Evolutionary conservation across 2,888 invertebrate genomes (phyloP), one percentile per base, ranked within the genome.

Genomic region (Cistogaster globosa): DNA sequence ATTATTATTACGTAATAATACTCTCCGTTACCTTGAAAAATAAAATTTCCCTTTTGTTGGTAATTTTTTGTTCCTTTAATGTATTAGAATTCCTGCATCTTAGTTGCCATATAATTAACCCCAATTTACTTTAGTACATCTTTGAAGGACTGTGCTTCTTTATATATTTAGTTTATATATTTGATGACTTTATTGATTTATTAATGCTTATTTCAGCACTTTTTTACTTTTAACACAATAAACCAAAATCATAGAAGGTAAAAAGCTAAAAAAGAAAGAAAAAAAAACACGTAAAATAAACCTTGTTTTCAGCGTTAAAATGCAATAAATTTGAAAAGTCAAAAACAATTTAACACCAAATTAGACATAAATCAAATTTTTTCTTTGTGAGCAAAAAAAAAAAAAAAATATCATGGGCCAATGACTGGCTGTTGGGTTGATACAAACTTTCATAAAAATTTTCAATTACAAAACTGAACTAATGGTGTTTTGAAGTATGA

Each of bases 331-430:
- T 71, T 26, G 76, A 55, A 58, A 60, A 80, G 58, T 32, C 36
- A 63, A 79, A 65, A 71, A 71, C 51, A 75, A 71, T 84, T 84
- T 76, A 75, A 71, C 65, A 80, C 63, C 42, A 84, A 84, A 79
- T 80, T 79, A 76, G 75, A 69, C 69, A 75, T 75, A 75, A 75
- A 84, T 75, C 75, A 11, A 57, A 63, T 26, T 68, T 74, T 62
- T 11, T 2, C 26, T 26, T 26, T 26, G 26, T n/a, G n/a, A n/a
- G n/a, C n/a, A 26, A 2, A 26, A 26, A 26, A 26, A 26, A 26
- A 26, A 26, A 4, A 26, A 26, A 26, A 26, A 26, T 26, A 26
- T 26, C 26, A 26, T 42, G 16, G 26, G 4, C 26, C 26, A 26
- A 26, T 26, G 26, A 4, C 1, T 26, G 26, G 16, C 16, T 12